Evolutionary conservation across 2,113 vertebrate species (phyloP).

Genomic region (Piaya cayana): DNA sequence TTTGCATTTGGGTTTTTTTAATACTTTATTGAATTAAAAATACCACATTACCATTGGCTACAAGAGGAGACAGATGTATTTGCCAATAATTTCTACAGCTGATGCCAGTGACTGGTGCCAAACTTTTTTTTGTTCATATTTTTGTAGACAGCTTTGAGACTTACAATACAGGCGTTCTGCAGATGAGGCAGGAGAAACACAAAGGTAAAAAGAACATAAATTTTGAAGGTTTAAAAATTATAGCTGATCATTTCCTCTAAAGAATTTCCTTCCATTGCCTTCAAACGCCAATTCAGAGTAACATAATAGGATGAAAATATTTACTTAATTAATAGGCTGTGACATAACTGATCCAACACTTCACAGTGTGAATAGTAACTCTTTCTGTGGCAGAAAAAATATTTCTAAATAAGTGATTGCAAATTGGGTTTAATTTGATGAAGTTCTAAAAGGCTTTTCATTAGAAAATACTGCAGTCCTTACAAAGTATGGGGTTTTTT

Average conservation of each 20-base stretch:
- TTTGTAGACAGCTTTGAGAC: conserved; percentile 70
- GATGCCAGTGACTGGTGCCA: conserved; percentile 73
- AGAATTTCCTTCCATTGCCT: not conserved
- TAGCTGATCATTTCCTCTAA: conserved; percentile 4
- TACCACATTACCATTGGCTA: conserved; percentile 80
- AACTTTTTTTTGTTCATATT: conserved; percentile 74
- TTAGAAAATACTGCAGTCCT: not conserved
- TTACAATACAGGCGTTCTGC: conserved; percentile 63
- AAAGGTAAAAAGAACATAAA: conserved; percentile 15
- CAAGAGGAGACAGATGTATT: conserved; percentile 75
- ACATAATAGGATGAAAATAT: not conserved
- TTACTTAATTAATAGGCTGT: not conserved
- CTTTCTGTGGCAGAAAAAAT: not conserved
- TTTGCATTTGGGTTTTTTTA: conserved; percentile 75
- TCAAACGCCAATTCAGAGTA: not conserved
- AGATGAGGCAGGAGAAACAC: conserved; percentile 58
- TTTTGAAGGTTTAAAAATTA: conserved; percentile 14
- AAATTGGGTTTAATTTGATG: not conserved
- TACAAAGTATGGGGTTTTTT: not conserved
- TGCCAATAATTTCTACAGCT: conserved; percentile 76
- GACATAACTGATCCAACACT: not conserved
- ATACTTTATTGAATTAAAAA: conserved; percentile 79
- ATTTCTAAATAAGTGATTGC: not conserved
- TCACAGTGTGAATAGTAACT: not conserved
- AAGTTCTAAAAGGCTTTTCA: not conserved